Percentiles rank a stretch among this genome's conserved stretches.
phyloP scores from a whole-genome alignment of 1,140 invertebrate species.

The Geopemphigus sp. region DNA sequence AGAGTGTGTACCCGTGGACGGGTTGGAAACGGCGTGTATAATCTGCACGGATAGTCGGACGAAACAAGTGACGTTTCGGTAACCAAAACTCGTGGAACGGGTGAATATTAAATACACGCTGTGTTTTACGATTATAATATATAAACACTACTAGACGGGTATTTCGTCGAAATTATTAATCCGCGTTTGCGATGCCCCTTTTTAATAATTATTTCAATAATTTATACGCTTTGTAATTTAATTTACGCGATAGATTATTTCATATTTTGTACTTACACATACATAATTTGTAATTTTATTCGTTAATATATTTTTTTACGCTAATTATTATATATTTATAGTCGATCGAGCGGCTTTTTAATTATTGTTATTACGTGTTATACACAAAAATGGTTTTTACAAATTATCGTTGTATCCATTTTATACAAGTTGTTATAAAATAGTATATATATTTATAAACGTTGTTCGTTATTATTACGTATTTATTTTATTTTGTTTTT shows the following conservation, averaged over 20 bases:
- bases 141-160: too few relatives aligned
- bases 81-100: background rate
- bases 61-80: constrained; percentile 7
- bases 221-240: too few relatives aligned
- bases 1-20: constrained; percentile 66
- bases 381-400: background rate
- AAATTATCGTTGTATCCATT: too few relatives aligned
- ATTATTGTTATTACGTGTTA: background rate
- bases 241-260: background rate
- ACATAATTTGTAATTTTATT: background rate
- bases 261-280: background rate
- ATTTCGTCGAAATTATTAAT: background rate
- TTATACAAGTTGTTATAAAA: too few relatives aligned
- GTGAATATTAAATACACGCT: background rate
- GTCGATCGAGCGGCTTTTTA: background rate
- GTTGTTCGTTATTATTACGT: too few relatives aligned
- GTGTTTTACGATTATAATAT: background rate
- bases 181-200: too few relatives aligned
- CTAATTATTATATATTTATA: background rate
- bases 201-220: too few relatives aligned
- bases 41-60: constrained; percentile 39
- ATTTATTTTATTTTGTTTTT: too few relatives aligned
- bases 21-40: constrained; percentile 9
- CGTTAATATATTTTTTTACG: background rate
- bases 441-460: too few relatives aligned